These are phyloP conservation scores for Eutolmus rufibarbis DNA, from an alignment of 2,888 invertebrate genomes.

Conservation along the genomic window DNA sequence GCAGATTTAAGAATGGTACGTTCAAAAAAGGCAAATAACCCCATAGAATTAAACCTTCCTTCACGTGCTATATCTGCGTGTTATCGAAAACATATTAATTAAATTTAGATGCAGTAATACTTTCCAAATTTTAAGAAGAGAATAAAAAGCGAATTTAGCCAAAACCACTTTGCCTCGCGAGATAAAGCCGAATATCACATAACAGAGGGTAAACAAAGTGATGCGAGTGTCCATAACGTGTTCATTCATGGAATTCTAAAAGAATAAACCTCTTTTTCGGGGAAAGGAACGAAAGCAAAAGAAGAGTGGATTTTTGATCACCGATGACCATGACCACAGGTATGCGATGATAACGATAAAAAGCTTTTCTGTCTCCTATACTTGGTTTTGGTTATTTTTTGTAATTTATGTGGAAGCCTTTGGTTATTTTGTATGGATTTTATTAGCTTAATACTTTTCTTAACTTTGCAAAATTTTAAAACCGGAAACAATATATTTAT, in stretches of 20 bases:
- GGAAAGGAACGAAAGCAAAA: background rate
- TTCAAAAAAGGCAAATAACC: background rate
- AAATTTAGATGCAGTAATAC: background rate
- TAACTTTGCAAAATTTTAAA: background rate
- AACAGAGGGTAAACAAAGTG: conserved; percentile 3
- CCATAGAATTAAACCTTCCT: background rate
- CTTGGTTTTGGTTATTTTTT: background rate
- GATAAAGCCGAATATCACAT: conserved; percentile 4
- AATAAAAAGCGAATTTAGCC: background rate
- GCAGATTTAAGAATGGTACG: background rate
- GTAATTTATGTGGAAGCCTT: background rate
- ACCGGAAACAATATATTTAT: background rate
- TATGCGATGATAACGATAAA: conserved; percentile 11
- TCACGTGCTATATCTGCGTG: background rate
- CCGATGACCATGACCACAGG: conserved; percentile 14
- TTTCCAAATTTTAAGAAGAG: background rate
- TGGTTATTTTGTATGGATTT: background rate
- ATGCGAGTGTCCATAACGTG: conserved; percentile 11
- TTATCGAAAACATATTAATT: background rate
- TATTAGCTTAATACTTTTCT: background rate
- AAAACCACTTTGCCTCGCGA: background rate
- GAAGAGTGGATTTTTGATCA: background rate
- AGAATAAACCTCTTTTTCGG: background rate
- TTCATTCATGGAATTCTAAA: conserved; percentile 11
- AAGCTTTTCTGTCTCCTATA: background rate